Conservation (phyloP, 2,113 vertebrate genomes). For the Spea bombifrons region DNA sequence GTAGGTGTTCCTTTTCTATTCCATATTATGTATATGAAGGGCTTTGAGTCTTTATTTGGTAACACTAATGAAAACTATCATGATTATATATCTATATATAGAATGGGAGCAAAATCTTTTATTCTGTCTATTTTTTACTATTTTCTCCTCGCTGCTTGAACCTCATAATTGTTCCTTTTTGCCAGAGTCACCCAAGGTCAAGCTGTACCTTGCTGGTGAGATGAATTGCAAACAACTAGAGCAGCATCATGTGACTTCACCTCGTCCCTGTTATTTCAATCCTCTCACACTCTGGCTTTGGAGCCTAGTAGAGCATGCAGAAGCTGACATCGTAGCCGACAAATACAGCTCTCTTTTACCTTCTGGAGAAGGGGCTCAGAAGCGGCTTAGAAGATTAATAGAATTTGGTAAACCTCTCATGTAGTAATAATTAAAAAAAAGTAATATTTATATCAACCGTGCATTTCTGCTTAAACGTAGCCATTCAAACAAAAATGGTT, state of each 20-base stretch:
- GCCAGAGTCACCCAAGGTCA: constrained; percentile 63
- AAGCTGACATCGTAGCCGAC: constrained; percentile 25
- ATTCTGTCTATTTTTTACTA: no score
- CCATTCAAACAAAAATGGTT: no score
- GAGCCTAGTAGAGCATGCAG: constrained; percentile 36
- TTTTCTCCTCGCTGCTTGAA: constrained; percentile 45
- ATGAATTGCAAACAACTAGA: constrained; percentile 53
- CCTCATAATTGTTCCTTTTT: constrained; percentile 55
- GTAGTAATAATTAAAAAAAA: background rate
- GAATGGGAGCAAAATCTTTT: no score
- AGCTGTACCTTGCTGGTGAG: constrained; percentile 59
- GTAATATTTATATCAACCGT: background rate
- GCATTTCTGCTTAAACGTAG: no score
- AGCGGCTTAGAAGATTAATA: background rate
- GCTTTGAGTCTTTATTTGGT: no score
- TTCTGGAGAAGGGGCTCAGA: background rate
- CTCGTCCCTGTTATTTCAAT: constrained; percentile 54
- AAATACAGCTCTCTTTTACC: background rate
- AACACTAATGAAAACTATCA: no score
- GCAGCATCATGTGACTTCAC: constrained; percentile 51
- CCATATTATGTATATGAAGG: no score
- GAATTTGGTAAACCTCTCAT: background rate
- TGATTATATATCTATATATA: no score
- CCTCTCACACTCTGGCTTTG: constrained; percentile 52
- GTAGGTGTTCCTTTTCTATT: no score